Conservation (phyloP, 2,888 invertebrate genomes). For the Andrena haemorrhoa region DNA sequence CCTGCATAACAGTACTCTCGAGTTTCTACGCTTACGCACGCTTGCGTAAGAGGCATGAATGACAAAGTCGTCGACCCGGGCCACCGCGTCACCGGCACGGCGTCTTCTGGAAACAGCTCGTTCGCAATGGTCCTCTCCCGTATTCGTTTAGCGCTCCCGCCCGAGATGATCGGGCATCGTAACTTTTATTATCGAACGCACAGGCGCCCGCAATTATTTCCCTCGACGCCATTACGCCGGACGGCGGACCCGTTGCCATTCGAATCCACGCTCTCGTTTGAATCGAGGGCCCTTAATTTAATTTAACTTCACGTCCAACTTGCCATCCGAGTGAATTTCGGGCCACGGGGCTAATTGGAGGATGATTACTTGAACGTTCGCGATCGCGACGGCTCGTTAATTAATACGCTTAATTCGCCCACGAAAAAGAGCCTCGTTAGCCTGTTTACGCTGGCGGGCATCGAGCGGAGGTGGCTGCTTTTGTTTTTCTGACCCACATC, state of each 20-base stretch:
- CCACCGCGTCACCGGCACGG: slow-evolving; percentile 43
- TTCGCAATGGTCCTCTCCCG: slow-evolving; percentile 39
- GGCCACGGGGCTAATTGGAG: background rate
- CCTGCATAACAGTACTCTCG: slow-evolving; percentile 59
- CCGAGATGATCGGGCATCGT: background rate
- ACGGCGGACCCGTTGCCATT: too few species aligned
- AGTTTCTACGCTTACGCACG: slow-evolving; percentile 60
- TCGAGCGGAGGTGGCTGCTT: slow-evolving; percentile 7
- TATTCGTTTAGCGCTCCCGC: background rate
- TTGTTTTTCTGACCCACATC: slow-evolving; percentile 83
- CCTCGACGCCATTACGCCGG: background rate
- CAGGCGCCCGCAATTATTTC: background rate
- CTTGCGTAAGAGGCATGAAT: slow-evolving; percentile 61
- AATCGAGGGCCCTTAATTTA: background rate
- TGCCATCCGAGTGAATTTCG: background rate
- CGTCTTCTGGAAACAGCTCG: slow-evolving; percentile 27
- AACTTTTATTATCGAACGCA: background rate
- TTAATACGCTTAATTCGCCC: slow-evolving; percentile 18
- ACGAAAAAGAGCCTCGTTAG: slow-evolving; percentile 9
- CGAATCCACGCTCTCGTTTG: too few species aligned
- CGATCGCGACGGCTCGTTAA: slow-evolving; percentile 13
- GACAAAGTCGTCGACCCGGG: slow-evolving; percentile 62
- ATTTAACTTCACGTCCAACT: background rate
- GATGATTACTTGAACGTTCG: background rate
- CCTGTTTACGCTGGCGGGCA: slow-evolving; percentile 10